phyloP scores from a whole-genome alignment of 2,113 vertebrate genomes.

The Psittacula cyanocephala region DNA sequence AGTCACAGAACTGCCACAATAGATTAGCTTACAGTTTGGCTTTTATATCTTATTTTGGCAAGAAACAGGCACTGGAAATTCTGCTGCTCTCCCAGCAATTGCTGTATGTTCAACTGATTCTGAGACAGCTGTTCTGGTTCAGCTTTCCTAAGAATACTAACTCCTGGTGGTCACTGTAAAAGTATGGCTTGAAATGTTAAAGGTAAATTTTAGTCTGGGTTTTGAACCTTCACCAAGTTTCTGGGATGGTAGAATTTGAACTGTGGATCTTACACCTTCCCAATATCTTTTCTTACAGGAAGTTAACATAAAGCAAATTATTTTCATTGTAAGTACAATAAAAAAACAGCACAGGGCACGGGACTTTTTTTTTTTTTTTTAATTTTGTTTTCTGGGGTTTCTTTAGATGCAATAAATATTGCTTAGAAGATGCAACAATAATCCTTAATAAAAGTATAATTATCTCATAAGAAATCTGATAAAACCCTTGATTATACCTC shows the following conservation, averaged over 20 bases:
- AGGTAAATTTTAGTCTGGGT: neutral
- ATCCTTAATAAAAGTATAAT: neutral
- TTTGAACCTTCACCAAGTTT: neutral
- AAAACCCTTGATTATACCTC: neutral
- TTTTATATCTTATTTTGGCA: constrained; percentile 4
- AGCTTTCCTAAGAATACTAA: neutral
- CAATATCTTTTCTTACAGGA: neutral
- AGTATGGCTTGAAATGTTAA: neutral
- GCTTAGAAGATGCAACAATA: neutral
- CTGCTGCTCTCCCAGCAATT: neutral
- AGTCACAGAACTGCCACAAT: neutral
- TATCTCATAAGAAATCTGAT: neutral
- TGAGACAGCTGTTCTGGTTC: neutral
- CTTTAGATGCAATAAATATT: neutral
- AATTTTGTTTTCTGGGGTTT: rapidly evolving
- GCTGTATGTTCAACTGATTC: neutral
- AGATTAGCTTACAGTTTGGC: neutral
- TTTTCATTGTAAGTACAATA: neutral
- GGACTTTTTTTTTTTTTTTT: neutral
- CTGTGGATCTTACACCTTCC: neutral
- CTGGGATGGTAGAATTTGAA: neutral
- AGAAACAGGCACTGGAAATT: neutral
- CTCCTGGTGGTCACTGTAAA: neutral
- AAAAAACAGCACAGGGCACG: rapidly evolving
- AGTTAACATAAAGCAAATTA: neutral